Evolutionary conservation across 2,888 invertebrate genomes (phyloP).

Genomic region (Pheosia gnoma): DNA sequence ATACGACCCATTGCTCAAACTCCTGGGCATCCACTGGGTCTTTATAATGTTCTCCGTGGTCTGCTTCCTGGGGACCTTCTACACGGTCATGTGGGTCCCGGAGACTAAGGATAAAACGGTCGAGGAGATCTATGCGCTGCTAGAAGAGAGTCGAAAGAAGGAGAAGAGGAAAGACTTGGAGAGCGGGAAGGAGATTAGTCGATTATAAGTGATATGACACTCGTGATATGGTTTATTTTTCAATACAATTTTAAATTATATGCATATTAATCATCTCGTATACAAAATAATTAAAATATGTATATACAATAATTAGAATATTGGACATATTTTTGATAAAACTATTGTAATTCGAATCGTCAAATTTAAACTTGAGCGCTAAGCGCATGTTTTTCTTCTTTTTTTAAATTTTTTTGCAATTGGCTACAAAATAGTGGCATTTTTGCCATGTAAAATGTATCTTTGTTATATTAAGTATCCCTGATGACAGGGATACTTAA

Average conservation of each 20-base stretch:
- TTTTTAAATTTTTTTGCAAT: no score
- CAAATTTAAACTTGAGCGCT: no score
- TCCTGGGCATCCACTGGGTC: slow-evolving; percentile 78
- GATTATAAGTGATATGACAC: slow-evolving; percentile 52
- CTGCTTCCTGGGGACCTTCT: slow-evolving; percentile 73
- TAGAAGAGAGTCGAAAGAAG: slow-evolving; percentile 67
- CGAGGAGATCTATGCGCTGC: slow-evolving; percentile 71
- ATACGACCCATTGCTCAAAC: slow-evolving; percentile 73
- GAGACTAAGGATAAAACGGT: slow-evolving; percentile 74
- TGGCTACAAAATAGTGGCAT: no score
- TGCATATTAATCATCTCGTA: no score
- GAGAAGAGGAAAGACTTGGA: slow-evolving; percentile 71
- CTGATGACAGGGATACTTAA: no score
- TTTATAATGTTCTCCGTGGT: slow-evolving; percentile 75
- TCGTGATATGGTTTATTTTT: neutral
- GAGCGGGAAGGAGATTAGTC: slow-evolving; percentile 62
- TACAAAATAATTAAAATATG: no score
- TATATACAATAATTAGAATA: no score
- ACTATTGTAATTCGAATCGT: no score
- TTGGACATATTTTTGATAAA: no score
- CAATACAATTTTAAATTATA: neutral
- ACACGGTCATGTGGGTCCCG: slow-evolving; percentile 76
- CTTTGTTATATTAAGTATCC: no score
- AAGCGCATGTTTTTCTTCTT: no score
- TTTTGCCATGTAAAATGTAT: no score